Evolutionary conservation across 2,797 vertebrate species (phyloP).

Genomic region (Gymnoscopelus braueri): DNA sequence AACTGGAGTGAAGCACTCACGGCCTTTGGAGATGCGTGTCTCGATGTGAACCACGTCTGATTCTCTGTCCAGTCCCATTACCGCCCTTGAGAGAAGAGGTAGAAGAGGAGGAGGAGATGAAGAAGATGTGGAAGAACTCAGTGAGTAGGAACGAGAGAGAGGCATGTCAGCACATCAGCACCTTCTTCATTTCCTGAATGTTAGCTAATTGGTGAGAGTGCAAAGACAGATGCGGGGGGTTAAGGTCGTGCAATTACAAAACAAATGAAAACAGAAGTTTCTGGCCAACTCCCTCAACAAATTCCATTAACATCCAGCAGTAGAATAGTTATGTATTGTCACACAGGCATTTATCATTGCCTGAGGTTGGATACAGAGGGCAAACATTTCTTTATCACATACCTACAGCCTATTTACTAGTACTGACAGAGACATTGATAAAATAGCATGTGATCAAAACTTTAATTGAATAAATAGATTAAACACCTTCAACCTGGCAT

Average conservation of each 20-base stretch:
- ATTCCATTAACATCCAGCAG: conserved; percentile 48
- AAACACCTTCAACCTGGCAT: too few relatives aligned
- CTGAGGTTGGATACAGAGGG: too few relatives aligned
- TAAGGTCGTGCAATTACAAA: conserved; percentile 22
- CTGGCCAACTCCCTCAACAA: conserved; percentile 5
- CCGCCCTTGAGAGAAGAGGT: conserved; percentile 83
- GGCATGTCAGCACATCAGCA: conserved; percentile 33
- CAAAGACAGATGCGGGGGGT: conserved; percentile 40
- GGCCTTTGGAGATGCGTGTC: conserved; percentile 88
- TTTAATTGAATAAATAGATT: too few relatives aligned
- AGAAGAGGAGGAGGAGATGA: conserved; percentile 30
- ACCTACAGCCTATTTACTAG: too few relatives aligned
- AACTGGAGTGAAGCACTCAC: conserved; percentile 83
- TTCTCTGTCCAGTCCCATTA: conserved; percentile 93
- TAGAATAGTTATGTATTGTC: conserved; percentile 32
- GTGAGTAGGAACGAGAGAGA: conserved; percentile 39
- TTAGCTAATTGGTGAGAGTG: conserved; percentile 3
- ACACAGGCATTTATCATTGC: too few relatives aligned
- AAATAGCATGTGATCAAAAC: too few relatives aligned
- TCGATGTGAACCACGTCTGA: conserved; percentile 95
- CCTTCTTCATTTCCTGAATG: not conserved
- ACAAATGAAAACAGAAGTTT: conserved; percentile 13
- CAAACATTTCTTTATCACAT: too few relatives aligned
- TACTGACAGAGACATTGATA: too few relatives aligned
- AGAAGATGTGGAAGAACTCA: conserved; percentile 37